Evolutionary conservation across 2,888 invertebrate genomes (phyloP), one percentile per base, ranked within the genome.

Genomic region (Parascotia fuliginaria): DNA sequence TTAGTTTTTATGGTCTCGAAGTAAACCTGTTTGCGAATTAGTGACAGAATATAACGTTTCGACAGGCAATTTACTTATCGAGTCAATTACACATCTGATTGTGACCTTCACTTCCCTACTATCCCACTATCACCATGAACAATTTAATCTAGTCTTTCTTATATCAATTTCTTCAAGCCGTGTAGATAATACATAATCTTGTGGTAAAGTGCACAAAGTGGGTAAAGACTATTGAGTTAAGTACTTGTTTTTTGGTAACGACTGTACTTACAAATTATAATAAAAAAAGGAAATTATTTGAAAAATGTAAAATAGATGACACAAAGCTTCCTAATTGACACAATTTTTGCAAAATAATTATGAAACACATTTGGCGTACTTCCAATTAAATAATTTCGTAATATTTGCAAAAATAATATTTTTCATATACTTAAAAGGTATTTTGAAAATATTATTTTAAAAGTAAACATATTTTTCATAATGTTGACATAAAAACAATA

Each of bases 261-360:
- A 56, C 45, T 49, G 51, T 60, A 62, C 59, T 60, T 64, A 62
- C 59, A 63, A 55, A 52, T 54, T 58, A 24, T 40, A 15, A 47
- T 15, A 40, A 45, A 42, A 45, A 37, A 42, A 4, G 3, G 13
- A 29, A 31, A 48, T 12, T 28, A 41, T 48, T 58, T 51, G 40
- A 52, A 47, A 44, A 46, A 22, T 40, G 47, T 45, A 51, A 55
- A 56, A 59, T 56, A 58, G 41, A 50, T 55, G 40, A 62, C 72
- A 75, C 71, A 29, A 51, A 54, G 75, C 76, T 78, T 77, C 72
- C 71, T 65, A 54, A 58, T 39, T 36, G 43, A 68, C 72, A 71
- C 73, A 22, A 48, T 60, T 68, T 65, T 64, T 53, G 59, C 55
- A 48, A 59, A 52, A 55, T 34, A 11, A 31, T 32, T 40, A 49